Evolutionary conservation across 2,888 invertebrate species (phyloP), one percentile per base, ranked within the genome.

Genomic region (Hypomecis atomaria): DNA sequence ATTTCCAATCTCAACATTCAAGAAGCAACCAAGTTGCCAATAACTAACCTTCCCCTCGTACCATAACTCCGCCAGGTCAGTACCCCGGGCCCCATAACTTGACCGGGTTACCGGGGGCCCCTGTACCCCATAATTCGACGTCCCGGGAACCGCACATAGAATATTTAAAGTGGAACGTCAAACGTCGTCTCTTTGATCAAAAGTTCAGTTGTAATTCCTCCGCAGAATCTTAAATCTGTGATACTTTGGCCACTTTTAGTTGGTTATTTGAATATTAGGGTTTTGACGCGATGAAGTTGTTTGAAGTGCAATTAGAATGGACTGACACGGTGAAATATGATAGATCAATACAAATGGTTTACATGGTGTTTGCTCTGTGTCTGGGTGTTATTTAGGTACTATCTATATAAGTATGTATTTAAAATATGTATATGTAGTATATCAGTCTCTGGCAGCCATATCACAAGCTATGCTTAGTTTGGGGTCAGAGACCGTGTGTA

Each of bases 81-180:
- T 5, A 34, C 34, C 33, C 47, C 2, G 34, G 34, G n/a, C 36
- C 48, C 36, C 48, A 48, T 36, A 48, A 36, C n/a, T 48, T 34
- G 48, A 36, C n/a, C 36, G n/a, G 48, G 48, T n/a, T 36, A 48
- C 65, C 72, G 72, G 71, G 77, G 73, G 71, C 73, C 69, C 70
- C 66, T 62, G 69, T 67, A 78, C 79, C 81, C 78, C 69, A 76
- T 83, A 83, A 84, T 80, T 84, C 74, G 71, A 67, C 44, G 37
- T 33, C 47, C 36, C 40, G 11, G 72, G 58, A 72, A 80, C 83
- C 83, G 78, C 83, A 78, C 78, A 77, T 78, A 78, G 72, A 84
- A 84, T 84, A 84, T 84, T 84, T 81, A 84, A 78, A 73, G 67
- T 47, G 69, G 68, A 72, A 61, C 69, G 67, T 67, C 65, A 69